Evolutionary conservation across 2,113 vertebrate species (phyloP), one percentile per base, ranked within the genome.

Genomic region (Zosterops hypoxanthus): DNA sequence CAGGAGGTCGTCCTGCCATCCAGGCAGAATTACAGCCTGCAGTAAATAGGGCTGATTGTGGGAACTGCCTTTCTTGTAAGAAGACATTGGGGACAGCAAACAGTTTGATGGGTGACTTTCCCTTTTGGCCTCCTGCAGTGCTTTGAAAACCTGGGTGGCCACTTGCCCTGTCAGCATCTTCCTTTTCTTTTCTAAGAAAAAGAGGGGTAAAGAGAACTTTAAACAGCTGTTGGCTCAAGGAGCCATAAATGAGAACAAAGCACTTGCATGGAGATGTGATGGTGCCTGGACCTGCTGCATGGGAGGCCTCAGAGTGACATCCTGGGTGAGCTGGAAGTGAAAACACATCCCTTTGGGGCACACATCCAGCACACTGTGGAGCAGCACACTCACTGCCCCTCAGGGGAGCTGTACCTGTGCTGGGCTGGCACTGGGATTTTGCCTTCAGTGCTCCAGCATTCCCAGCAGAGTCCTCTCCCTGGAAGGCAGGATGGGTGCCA

Each of bases 141-240:
- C 88, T 96, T 97, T 96, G 85, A 93, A 94, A 90, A 36, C 76
- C 76, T 94, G 95, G 92, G 93, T 96, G 95, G 94, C 88, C 96
- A 72, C 70, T 91, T 56, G 57, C 70, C 56, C 49, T 49, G 83
- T 94, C 86, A 95, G 82, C 93, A 94, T 92, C 90, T 88, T 86
- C 42, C 50, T 49, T 76, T 63, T 57, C 33, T 60, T 64, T 44
- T 23, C 1, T 12, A 26, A 29, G 17, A 41, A 71, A n/a, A n/a
- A 13, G 18, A 3, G 1, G 3, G 3, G 14, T 60, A n/a, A 39
- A 64, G 46, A 71, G 47, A 57, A 28, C 66, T 86, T 65, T 66
- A 66, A 90, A 26, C 34, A 86, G 17, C 94, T 68, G 64, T 70
- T 41, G 59, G 68, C 83, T 70, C 72, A 52, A 56, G 80, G 71